These are phyloP conservation scores for Lepidurus packardi DNA, from an alignment of 1,140 invertebrate genomes.

Conservation along the genomic window DNA sequence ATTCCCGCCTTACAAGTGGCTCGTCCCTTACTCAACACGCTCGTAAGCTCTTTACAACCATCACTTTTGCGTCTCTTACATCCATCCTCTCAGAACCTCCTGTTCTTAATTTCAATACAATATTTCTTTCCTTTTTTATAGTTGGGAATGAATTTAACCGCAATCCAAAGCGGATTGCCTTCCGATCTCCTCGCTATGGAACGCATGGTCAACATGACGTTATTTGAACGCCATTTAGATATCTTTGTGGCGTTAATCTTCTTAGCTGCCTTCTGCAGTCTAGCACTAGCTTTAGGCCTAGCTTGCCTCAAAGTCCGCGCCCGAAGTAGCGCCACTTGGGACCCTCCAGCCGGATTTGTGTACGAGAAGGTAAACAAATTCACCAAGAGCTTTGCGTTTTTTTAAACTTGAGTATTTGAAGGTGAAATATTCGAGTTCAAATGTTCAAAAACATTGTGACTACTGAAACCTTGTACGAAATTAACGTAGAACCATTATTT, in stretches of 20 bases:
- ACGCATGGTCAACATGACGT: conserved; percentile 12
- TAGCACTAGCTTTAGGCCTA: conserved; percentile 27
- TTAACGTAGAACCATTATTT: background rate
- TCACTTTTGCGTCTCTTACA: background rate
- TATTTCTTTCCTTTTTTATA: background rate
- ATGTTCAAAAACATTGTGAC: background rate
- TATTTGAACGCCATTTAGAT: conserved; percentile 30
- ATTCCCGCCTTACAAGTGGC: background rate
- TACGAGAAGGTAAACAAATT: conserved; percentile 27
- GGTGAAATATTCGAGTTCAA: no score
- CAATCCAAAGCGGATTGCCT: conserved; percentile 27
- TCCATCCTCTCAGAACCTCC: background rate
- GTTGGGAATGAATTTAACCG: conserved; percentile 22
- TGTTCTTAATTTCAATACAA: background rate
- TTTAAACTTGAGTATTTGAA: no score
- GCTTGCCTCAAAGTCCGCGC: conserved; percentile 29
- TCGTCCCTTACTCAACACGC: conserved; percentile 10
- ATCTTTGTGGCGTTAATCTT: conserved; percentile 32
- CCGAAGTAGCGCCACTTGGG: conserved; percentile 28
- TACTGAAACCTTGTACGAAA: background rate
- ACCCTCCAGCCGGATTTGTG: conserved; percentile 32
- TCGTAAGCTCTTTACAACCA: conserved; percentile 16
- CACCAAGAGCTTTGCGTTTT: background rate
- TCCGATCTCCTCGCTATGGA: conserved; percentile 26
- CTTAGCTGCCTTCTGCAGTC: conserved; percentile 22